phyloP scores from a whole-genome alignment of 1,140 invertebrate species.

The Parapsyche elsis region DNA sequence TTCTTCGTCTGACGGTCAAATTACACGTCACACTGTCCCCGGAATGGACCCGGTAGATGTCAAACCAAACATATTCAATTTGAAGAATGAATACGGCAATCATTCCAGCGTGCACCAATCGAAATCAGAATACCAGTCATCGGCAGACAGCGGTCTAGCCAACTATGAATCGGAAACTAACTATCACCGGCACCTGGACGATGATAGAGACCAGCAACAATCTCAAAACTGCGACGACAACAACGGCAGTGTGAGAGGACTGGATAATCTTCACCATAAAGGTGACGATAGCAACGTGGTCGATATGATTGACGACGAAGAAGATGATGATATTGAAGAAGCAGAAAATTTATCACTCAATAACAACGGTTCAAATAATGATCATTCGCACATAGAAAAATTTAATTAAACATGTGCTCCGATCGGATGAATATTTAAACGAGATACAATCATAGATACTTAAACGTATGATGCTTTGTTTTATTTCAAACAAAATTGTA shows the following conservation, averaged over 20 bases:
- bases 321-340: conserved; percentile 54
- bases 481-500: too few relatives aligned
- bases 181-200: conserved; percentile 36
- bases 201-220: conserved; percentile 40
- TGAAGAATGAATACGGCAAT: conserved; percentile 65
- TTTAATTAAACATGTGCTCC: conserved; percentile 42
- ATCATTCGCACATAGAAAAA: conserved; percentile 47
- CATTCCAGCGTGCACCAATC: conserved; percentile 59
- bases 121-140: conserved; percentile 46
- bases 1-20: conserved; percentile 52
- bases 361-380: conserved; percentile 57
- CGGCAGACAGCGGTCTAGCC: conserved; percentile 59
- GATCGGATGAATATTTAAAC: too few relatives aligned
- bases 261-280: conserved; percentile 15
- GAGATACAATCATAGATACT: too few relatives aligned
- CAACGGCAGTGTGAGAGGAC: conserved; percentile 26
- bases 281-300: conserved; percentile 40
- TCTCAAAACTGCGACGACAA: conserved; percentile 49
- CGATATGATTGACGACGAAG: conserved; percentile 52
- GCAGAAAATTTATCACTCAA: conserved; percentile 67
- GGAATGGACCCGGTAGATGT: conserved; percentile 62
- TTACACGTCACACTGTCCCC: conserved; percentile 49
- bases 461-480: too few relatives aligned
- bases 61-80: conserved; percentile 65
- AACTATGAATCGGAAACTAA: conserved; percentile 34